These are phyloP conservation scores for Cyprinodon brontotheroides DNA, from an alignment of 2,113 vertebrate species.

Conservation along the genomic window DNA sequence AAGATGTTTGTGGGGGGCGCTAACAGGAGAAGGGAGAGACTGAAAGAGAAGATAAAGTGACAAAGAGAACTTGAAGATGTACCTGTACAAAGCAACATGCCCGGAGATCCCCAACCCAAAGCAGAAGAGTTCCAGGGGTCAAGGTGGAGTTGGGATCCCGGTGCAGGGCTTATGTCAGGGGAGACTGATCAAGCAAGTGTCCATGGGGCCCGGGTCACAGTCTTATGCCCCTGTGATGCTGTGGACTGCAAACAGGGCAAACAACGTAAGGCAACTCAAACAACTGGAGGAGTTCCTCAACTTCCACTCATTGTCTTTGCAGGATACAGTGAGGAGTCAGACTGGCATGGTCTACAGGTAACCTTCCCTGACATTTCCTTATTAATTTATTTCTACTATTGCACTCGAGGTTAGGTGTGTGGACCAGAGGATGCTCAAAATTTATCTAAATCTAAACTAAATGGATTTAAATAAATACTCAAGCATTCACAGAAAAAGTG, in stretches of 20 bases:
- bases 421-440: not conserved
- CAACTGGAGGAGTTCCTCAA: conserved; percentile 85
- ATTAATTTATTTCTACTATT: not conserved
- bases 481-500: not conserved
- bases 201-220: conserved; percentile 29
- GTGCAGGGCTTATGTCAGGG: conserved; percentile 53
- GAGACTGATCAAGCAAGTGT: conserved; percentile 48
- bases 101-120: conserved; percentile 84
- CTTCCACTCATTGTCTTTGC: conserved; percentile 82
- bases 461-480: not conserved
- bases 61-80: conserved; percentile 75
- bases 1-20: conserved; percentile 59
- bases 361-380: conserved; percentile 5
- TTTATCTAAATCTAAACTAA: not conserved
- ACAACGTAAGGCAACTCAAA: conserved; percentile 73
- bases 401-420: not conserved
- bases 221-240: conserved; percentile 51
- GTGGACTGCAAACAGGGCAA: conserved; percentile 65
- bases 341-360: conserved; percentile 92
- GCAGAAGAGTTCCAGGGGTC: conserved; percentile 71
- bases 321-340: conserved; percentile 78
- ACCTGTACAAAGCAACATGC: conserved; percentile 87
- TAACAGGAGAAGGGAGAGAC: conserved; percentile 50
- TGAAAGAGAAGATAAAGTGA: conserved; percentile 59
- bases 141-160: conserved; percentile 39